Evolutionary conservation across 2,113 vertebrate genomes (phyloP).

Genomic region (Platysternon megacephalum): DNA sequence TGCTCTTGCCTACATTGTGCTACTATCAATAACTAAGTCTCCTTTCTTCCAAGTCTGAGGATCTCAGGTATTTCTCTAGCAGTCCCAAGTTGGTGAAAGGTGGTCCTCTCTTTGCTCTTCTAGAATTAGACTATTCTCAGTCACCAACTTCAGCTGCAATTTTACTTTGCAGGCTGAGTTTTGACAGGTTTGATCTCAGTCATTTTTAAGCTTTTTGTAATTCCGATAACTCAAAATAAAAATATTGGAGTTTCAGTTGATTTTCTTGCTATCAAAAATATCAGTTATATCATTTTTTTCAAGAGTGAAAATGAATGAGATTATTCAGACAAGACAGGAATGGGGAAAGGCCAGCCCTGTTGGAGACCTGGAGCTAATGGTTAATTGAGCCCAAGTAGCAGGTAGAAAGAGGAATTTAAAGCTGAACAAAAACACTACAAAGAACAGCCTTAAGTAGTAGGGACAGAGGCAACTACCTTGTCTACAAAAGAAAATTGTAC

Average conservation of each 20-base stretch:
- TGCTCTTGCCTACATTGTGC: background rate
- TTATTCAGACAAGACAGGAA: background rate
- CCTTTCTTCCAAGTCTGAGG: slow-evolving; percentile 37
- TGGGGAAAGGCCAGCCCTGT: background rate
- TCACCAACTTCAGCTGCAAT: background rate
- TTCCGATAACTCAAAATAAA: background rate
- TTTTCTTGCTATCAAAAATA: background rate
- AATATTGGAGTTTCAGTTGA: background rate
- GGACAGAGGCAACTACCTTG: background rate
- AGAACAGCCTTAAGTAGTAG: background rate
- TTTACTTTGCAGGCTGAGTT: background rate
- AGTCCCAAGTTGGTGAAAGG: slow-evolving; percentile 1
- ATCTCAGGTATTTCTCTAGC: slow-evolving; percentile 43
- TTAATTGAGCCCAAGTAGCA: background rate
- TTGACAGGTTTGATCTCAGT: background rate
- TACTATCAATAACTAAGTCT: background rate
- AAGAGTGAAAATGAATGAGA: background rate
- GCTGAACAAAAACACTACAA: background rate
- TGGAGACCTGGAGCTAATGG: background rate
- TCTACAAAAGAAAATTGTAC: background rate
- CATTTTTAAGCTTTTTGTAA: background rate
- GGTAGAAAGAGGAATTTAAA: background rate
- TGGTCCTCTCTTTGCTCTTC: background rate
- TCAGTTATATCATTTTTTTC: background rate
- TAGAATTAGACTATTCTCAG: background rate